A percentile compares a stretch with the other conserved stretches of the same genome.
Conservation (phyloP, 2,888 invertebrate species). For the Lapara coniferarum region DNA sequence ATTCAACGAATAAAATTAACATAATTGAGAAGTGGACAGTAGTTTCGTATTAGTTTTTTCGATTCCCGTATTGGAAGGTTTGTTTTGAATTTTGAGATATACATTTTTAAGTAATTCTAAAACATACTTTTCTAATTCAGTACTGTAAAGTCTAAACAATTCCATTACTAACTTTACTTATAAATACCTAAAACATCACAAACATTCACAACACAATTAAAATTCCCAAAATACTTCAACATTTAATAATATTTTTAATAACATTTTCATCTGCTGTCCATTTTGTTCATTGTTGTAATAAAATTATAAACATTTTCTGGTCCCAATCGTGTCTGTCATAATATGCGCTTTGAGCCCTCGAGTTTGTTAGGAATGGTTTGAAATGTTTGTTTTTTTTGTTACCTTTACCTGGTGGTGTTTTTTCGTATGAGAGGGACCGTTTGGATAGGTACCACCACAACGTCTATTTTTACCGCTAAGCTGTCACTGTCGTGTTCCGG, state of each 20-base stretch:
- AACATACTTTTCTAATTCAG: too few species aligned
- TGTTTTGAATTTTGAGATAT: too few species aligned
- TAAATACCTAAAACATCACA: conserved; percentile 4
- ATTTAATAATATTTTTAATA: conserved; percentile 27
- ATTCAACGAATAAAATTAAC: too few species aligned
- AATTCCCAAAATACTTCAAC: conserved; percentile 15
- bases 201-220: conserved; percentile 7
- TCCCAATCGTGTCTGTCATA: conserved; percentile 4
- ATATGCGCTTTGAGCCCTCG: conserved; percentile 7
- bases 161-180: neutral
- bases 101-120: too few species aligned
- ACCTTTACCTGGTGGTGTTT: neutral
- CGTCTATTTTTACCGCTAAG: too few species aligned
- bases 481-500: too few species aligned
- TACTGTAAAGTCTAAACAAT: neutral
- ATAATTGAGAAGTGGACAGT: too few species aligned
- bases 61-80: too few species aligned
- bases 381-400: conserved; percentile 1
- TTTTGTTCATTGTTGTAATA: conserved; percentile 13
- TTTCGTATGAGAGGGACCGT: too few species aligned
- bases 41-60: too few species aligned
- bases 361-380: neutral
- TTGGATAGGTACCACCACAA: too few species aligned
- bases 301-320: conserved; percentile 14
- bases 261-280: neutral